Evolutionary conservation across 2,888 invertebrate species (phyloP).

Genomic region (Pheosia gnoma): DNA sequence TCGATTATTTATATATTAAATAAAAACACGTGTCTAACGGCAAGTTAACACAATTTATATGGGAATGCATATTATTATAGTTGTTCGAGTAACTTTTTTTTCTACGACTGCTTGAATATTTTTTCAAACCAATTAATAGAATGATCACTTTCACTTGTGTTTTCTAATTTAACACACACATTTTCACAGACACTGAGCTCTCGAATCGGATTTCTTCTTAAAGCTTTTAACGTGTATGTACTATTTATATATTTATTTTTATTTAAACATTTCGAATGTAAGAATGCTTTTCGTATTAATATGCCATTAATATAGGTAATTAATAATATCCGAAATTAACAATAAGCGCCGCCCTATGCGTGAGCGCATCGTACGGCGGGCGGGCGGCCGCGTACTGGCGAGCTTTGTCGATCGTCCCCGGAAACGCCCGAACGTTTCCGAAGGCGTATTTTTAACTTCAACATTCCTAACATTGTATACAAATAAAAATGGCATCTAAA

Average conservation of each 20-base stretch:
- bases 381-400: conserved; percentile 71
- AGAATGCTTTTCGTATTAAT: conserved; percentile 14
- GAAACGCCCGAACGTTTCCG: conserved; percentile 66
- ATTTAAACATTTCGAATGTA: background rate
- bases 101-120: conserved; percentile 21
- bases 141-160: conserved; percentile 20
- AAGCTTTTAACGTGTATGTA: background rate
- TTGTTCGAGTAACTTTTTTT: conserved; percentile 25
- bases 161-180: conserved; percentile 20
- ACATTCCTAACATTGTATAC: conserved; percentile 47
- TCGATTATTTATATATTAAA: conserved; percentile 75
- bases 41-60: conserved; percentile 52
- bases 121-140: conserved; percentile 7
- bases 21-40: conserved; percentile 61
- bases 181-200: conserved; percentile 25
- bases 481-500: conserved; percentile 36
- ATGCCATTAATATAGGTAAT: conserved; percentile 18
- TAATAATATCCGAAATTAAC: conserved; percentile 28
- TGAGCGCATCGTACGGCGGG: conserved; percentile 64
- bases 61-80: conserved; percentile 68
- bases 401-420: conserved; percentile 47
- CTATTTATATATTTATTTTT: background rate
- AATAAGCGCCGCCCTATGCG: conserved; percentile 65
- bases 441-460: conserved; percentile 75
- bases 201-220: background rate